Base-by-base conservation (phyloP, 2,888 invertebrate species). In the Dysmachus trigonus region DNA sequence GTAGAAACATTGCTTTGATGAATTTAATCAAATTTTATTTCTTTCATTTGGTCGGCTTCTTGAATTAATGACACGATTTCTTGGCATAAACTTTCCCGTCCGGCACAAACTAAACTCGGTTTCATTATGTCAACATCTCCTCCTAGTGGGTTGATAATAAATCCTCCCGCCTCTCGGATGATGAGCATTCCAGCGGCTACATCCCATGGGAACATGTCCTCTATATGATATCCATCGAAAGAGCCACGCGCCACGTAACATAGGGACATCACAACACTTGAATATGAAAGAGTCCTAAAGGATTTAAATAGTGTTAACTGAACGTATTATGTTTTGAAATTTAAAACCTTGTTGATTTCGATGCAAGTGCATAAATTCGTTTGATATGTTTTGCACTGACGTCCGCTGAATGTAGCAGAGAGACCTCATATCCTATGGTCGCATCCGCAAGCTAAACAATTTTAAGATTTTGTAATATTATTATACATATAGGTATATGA, bases 141-240 rank as follows among this genome's bases (percentile, higher is more conserved):
- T 0, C 93, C 96, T 90, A 93, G 93, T 3, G 95, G 94, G 91
- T 96, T 95, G 38, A 94, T 92, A 8, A 96, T 93, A 82, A 93
- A 92, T 30, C 96, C 97, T 18, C 97, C 97, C 77, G 97, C 96
- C 93, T 97, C 97, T 86, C 92, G 91, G 30, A 96, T 93, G 62
- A 97, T 94, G 73, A 97, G 90, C 85, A 93, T 93, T 15, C 95
- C 96, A 5, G 96, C 97, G 22, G 95, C 95, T 74, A 96, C 94
- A 90, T 97, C 97, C 97, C 97, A 97, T 47, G 95, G 94, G 89
- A 95, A 94, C 88, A 96, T 93, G 73, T 94, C 94, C 90, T 95
- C 95, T 90, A 95, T 95, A 88, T 94, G 94, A 90, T 95, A 95
- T 33, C 94, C 94, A 90, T 96, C 96, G 73, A 94, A 91, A 86